Conservation (phyloP, 2,113 vertebrate genomes). For the Eonycteris spelaea region DNA sequence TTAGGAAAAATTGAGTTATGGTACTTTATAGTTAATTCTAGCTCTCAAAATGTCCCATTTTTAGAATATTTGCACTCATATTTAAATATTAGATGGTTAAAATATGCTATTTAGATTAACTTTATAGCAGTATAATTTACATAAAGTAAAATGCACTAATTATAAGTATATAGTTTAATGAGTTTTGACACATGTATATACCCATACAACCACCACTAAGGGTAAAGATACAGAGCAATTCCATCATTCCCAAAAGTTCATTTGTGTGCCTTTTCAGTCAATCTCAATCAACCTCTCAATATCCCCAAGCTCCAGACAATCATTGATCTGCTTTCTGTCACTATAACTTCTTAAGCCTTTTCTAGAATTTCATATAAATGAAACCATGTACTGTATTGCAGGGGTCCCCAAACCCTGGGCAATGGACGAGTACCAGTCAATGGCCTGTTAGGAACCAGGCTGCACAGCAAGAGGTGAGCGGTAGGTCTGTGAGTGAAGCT, state of each 20-base stretch:
- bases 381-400: not conserved
- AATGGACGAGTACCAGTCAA: too few species aligned
- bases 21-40: not conserved
- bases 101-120: not conserved
- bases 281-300: not conserved
- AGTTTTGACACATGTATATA: not conserved
- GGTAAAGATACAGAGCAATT: not conserved
- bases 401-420: too few species aligned
- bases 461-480: too few species aligned
- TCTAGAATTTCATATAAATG: not conserved
- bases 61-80: not conserved
- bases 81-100: not conserved
- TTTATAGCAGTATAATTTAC: not conserved
- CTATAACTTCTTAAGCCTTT: not conserved
- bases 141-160: not conserved
- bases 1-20: not conserved
- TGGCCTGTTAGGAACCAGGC: too few species aligned
- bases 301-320: not conserved
- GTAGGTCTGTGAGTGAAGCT: too few species aligned
- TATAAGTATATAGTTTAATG: not conserved
- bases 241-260: not conserved
- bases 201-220: not conserved
- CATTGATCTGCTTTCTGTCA: not conserved
- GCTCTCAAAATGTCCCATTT: not conserved
- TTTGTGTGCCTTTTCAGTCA: not conserved